These are phyloP conservation scores for Eretmocerus hayati DNA, from an alignment of 2,888 invertebrate species.

Conservation along the genomic window DNA sequence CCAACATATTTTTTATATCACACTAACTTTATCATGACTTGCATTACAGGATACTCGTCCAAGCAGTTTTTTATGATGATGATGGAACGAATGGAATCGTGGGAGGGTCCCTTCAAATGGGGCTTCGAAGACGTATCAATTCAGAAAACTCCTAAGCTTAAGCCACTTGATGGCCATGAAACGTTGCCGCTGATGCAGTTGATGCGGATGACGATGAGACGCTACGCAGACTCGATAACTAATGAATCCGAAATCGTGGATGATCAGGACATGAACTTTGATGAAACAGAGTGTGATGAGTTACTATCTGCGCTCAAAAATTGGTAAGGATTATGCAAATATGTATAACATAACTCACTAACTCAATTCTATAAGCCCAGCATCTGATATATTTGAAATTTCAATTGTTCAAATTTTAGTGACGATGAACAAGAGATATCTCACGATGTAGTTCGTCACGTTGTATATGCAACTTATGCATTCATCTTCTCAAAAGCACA, in stretches of 20 bases:
- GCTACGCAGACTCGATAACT: too few species aligned
- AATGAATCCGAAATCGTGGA: too few species aligned
- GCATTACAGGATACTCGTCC: too few species aligned
- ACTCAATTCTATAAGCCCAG: too few species aligned
- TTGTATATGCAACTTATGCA: constrained; percentile 1
- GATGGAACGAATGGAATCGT: background rate
- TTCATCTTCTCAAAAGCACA: background rate
- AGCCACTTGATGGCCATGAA: constrained; percentile 17
- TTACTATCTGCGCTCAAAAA: background rate
- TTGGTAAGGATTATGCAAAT: too few species aligned
- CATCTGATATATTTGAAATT: too few species aligned
- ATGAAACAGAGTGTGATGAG: constrained; percentile 3
- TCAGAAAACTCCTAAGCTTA: background rate
- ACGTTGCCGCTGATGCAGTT: constrained; percentile 5
- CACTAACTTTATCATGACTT: too few species aligned
- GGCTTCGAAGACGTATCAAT: constrained; percentile 6
- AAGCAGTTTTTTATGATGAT: too few species aligned
- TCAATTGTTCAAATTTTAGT: background rate
- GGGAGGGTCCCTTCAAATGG: constrained; percentile 17
- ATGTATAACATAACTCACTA: too few species aligned
- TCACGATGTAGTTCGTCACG: background rate
- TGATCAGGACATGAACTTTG: too few species aligned
- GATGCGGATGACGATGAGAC: constrained; percentile 10
- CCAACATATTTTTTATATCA: too few species aligned
- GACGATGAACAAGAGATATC: background rate